Evolutionary conservation across 1,140 invertebrate genomes (phyloP).

Genomic region (Globodera rostochiensis): DNA sequence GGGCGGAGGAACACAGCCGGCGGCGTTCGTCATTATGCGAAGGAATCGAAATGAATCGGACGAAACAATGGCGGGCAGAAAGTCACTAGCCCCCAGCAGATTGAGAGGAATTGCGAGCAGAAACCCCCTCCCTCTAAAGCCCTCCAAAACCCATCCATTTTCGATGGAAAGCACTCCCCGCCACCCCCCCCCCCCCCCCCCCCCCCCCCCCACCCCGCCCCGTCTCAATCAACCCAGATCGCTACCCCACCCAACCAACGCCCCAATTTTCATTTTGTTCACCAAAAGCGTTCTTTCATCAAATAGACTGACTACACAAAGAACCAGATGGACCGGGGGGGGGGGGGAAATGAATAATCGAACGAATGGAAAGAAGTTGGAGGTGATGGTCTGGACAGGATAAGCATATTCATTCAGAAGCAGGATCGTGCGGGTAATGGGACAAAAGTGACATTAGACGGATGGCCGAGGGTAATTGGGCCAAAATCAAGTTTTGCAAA

Average conservation of each 20-base stretch:
- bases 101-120: background rate
- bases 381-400: background rate
- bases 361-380: background rate
- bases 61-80: background rate
- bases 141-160: background rate
- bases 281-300: background rate
- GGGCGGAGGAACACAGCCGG: no score
- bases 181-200: no score
- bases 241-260: background rate
- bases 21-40: no score
- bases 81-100: background rate
- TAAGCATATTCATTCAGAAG: background rate
- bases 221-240: background rate
- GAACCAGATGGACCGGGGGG: background rate
- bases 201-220: no score
- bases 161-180: background rate
- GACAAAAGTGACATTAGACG: background rate
- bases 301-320: background rate
- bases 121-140: no score
- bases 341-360: background rate
- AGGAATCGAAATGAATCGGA: no score
- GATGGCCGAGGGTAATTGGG: background rate
- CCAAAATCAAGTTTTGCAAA: background rate
- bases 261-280: background rate
- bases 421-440: background rate